Base-by-base conservation (phyloP, 2,113 vertebrate species). In the Onychostruthus taczanowskii region DNA sequence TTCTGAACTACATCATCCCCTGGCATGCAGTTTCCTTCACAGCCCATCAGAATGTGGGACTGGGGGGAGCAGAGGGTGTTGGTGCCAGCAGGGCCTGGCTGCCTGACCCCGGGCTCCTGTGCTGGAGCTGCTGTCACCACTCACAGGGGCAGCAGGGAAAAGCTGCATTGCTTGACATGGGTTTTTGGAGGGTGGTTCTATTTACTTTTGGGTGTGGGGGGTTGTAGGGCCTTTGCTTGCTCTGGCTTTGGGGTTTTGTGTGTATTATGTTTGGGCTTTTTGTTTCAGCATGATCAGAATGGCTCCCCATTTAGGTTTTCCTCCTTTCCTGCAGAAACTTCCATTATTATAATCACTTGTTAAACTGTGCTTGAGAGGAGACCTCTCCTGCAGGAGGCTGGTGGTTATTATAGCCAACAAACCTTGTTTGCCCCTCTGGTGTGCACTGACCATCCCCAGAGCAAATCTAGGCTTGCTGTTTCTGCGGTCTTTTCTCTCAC, bases 401-500 rank as follows among this genome's bases (percentile, higher is more conserved):
- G 18, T 2, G 6, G 53, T 41, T n/a, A 8, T 23, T 5, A 13
- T 5, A 50, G 35, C 46, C 44, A 31, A 33, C 33, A 49, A 75
- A 27, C 13, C 50, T 14, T 10, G 13, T 43, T 83, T 69, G n/a
- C 11, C 17, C 33, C 24, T 14, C 2, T 56, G 2, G 2, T 9
- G 3, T 16, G 14, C 31, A 5, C 2, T 16, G 63, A 39, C 58
- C 11, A 58, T 11, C 9, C 33, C 39, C 61, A 46, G 11, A 43
- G 39, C 1, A 0, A 70, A 35, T 0, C 33, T 1, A 18, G 28
- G 39, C 49, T 84, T 22, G 46, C 31, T 37, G 2, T 35, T 84
- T 68, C 6, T 1, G 33, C 16, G 1, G 0, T 11, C 3, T 66
- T 52, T 33, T 4, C 55, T 37, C 63, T 15, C 33, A 3, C 31